Percentiles rank a stretch among this genome's conserved stretches.
These are phyloP conservation scores for Lampris megalopsis DNA, from an alignment of 2,113 vertebrate genomes.

Conservation along the genomic window DNA sequence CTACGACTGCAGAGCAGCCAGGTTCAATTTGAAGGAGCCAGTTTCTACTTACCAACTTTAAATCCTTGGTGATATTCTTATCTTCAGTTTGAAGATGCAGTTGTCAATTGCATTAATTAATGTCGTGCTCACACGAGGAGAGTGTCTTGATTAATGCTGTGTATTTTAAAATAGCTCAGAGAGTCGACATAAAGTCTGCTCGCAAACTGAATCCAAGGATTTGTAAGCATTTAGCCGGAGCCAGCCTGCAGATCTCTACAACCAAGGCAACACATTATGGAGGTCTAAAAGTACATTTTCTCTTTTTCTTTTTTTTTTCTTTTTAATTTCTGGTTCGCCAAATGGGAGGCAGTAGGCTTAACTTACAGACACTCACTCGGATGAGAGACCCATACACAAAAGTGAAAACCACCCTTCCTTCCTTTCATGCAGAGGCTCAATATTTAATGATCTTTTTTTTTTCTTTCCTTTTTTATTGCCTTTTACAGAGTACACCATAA, in stretches of 20 bases:
- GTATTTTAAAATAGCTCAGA: slow-evolving; percentile 16
- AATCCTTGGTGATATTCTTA: neutral
- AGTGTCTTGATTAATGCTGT: neutral
- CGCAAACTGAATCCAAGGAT: slow-evolving; percentile 26
- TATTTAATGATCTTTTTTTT: slow-evolving; percentile 48
- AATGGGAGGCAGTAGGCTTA: slow-evolving; percentile 24
- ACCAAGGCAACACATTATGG: slow-evolving; percentile 47
- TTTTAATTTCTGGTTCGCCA: too few species aligned
- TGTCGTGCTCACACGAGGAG: neutral
- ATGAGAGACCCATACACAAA: slow-evolving; percentile 27
- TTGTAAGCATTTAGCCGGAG: slow-evolving; percentile 53
- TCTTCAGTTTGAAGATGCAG: neutral
- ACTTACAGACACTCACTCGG: slow-evolving; percentile 39
- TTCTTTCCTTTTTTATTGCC: slow-evolving; percentile 1
- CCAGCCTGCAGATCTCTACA: slow-evolving; percentile 25
- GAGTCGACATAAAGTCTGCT: slow-evolving; percentile 16
- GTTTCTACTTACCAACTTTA: neutral
- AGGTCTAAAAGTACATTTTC: slow-evolving; percentile 64
- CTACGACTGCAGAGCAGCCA: neutral
- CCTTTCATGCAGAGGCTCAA: slow-evolving; percentile 47
- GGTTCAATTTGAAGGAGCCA: neutral
- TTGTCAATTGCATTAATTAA: neutral
- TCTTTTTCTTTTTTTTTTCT: slow-evolving; percentile 19
- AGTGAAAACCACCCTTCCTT: slow-evolving; percentile 37
- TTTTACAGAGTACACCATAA: slow-evolving; percentile 19